These are phyloP conservation scores for Drosophila neotestacea DNA, from an alignment of 2,888 invertebrate genomes.

Conservation along the genomic window DNA sequence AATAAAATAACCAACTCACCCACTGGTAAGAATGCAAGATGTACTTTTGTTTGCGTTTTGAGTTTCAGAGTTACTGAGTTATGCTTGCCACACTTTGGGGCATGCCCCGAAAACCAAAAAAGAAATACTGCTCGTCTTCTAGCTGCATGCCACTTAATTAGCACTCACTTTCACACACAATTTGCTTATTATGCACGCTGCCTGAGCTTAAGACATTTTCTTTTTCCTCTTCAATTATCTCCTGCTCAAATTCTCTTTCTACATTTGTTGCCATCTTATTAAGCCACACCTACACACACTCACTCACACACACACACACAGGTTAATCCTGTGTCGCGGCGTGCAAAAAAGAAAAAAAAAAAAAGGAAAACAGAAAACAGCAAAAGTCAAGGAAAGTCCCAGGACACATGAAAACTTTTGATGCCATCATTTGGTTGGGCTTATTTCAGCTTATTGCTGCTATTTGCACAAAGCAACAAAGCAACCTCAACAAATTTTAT, in stretches of 20 bases:
- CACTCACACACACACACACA: conserved; percentile 15
- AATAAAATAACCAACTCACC: conserved; percentile 53
- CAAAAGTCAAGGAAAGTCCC: conserved; percentile 44
- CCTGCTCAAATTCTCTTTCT: not conserved
- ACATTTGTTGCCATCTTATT: conserved; percentile 32
- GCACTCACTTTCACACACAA: conserved; percentile 43
- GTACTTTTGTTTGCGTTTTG: conserved; percentile 60
- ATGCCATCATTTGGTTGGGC: conserved; percentile 66
- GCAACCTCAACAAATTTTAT: conserved; percentile 63
- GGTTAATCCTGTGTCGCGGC: conserved; percentile 33
- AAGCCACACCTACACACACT: conserved; percentile 29
- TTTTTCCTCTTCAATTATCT: conserved; percentile 10
- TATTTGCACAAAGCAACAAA: conserved; percentile 59
- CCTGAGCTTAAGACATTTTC: conserved; percentile 34
- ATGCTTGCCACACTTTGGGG: conserved; percentile 21
- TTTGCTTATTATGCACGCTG: conserved; percentile 41
- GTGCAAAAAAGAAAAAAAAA: conserved; percentile 3
- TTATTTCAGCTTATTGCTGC: conserved; percentile 76
- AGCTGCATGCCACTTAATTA: conserved; percentile 60
- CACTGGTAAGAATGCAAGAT: conserved; percentile 77
- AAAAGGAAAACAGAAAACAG: conserved; percentile 8
- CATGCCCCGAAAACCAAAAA: no score
- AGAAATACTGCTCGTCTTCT: conserved; percentile 4
- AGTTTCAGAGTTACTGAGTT: conserved; percentile 18
- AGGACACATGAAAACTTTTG: conserved; percentile 64